These are phyloP conservation scores for Carpatolechia fugitivella DNA, from an alignment of 2,888 invertebrate species.

Conservation along the genomic window DNA sequence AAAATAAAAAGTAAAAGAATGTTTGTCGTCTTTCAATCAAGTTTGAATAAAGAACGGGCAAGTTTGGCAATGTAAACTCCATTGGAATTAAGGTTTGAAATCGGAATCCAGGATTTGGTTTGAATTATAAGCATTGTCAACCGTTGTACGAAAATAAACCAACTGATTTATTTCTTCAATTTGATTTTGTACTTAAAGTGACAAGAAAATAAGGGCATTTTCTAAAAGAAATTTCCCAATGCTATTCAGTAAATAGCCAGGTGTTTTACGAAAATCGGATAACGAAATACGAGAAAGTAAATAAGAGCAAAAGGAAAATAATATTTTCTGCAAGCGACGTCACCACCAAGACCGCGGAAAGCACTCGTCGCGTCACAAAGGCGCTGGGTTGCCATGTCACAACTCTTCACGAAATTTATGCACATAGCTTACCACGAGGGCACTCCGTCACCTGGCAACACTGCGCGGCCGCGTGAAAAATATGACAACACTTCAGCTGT, in stretches of 20 bases:
- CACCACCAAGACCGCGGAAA: constrained; percentile 27
- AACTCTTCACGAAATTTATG: constrained; percentile 64
- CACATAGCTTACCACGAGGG: constrained; percentile 65
- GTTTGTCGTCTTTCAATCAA: constrained; percentile 41
- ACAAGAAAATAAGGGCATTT: neutral
- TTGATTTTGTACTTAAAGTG: too few species aligned
- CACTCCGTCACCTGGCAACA: constrained; percentile 49
- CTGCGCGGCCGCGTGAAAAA: constrained; percentile 35
- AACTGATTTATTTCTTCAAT: too few species aligned
- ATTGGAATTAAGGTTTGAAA: constrained; percentile 24
- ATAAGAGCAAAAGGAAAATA: constrained; percentile 5
- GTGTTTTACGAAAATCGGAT: neutral
- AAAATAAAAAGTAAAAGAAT: constrained; percentile 15
- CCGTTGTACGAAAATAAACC: too few species aligned
- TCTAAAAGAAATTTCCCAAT: too few species aligned
- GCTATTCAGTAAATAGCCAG: neutral
- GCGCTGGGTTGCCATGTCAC: constrained; percentile 47
- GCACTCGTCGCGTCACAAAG: constrained; percentile 43
- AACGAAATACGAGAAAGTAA: neutral
- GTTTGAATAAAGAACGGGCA: constrained; percentile 36
- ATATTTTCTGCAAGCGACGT: neutral
- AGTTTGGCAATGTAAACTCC: constrained; percentile 31
- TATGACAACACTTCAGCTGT: constrained; percentile 33
- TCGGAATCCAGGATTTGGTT: neutral
- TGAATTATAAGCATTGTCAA: too few species aligned